Evolutionary conservation across 2,113 vertebrate species (phyloP).

Genomic region (Chionodraco myersi): DNA sequence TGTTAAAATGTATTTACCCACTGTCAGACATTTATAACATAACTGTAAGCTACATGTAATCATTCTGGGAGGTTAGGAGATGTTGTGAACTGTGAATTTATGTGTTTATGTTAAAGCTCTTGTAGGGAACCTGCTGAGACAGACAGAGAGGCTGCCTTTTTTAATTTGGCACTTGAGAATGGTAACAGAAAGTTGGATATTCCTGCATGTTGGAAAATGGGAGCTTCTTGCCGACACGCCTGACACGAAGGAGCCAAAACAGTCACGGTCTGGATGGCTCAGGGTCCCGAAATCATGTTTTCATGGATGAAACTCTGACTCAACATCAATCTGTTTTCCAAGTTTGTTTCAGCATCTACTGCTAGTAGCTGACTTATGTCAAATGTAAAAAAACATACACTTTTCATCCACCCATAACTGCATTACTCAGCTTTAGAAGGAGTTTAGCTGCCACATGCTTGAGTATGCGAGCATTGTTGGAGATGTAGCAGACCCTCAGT

Average conservation of each 20-base stretch:
- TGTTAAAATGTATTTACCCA: constrained; percentile 19
- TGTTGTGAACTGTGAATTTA: constrained; percentile 19
- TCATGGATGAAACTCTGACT: constrained; percentile 30
- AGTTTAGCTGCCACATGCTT: background rate
- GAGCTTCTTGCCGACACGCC: constrained; percentile 23
- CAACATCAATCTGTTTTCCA: constrained; percentile 29
- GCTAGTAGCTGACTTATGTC: constrained; percentile 26
- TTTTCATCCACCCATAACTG: background rate
- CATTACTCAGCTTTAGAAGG: background rate
- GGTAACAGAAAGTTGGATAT: constrained; percentile 54
- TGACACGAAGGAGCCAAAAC: constrained; percentile 37
- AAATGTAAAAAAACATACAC: background rate
- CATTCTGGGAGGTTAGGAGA: constrained; percentile 15
- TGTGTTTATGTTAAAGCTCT: constrained; percentile 54
- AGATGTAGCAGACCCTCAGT: background rate
- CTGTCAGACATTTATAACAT: constrained; percentile 10
- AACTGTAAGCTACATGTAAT: constrained; percentile 29
- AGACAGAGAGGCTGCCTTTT: constrained; percentile 41
- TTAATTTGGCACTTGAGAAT: constrained; percentile 30
- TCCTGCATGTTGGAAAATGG: constrained; percentile 53
- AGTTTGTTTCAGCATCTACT: constrained; percentile 24
- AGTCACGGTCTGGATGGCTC: constrained; percentile 18
- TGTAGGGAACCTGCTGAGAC: constrained; percentile 10
- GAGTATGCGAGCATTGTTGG: background rate
- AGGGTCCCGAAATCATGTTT: constrained; percentile 41